A percentile compares a stretch with the other conserved stretches of the same genome.
Evolutionary conservation across 1,140 invertebrate genomes (phyloP).

Genomic region (Ruditapes philippinarum): DNA sequence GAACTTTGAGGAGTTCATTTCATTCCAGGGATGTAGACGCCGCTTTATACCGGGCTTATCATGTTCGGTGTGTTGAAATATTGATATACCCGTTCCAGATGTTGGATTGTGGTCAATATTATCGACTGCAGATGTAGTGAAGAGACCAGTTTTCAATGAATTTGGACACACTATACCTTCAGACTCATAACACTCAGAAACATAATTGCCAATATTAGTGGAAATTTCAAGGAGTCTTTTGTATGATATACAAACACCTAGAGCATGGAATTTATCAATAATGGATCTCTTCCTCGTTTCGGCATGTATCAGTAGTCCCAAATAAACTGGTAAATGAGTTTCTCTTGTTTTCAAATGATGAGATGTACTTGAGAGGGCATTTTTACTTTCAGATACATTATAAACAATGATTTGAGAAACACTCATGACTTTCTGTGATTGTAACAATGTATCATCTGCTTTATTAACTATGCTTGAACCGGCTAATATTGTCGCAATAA

Average conservation of each 20-base stretch:
- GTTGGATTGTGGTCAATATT: slow-evolving; percentile 78
- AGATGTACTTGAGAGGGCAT: not conserved
- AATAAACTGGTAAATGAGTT: slow-evolving; percentile 60
- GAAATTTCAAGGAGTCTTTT: slow-evolving; percentile 38
- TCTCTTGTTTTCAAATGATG: slow-evolving; percentile 24
- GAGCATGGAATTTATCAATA: not conserved
- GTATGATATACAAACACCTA: slow-evolving; percentile 48
- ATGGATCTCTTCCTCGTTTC: slow-evolving; percentile 45
- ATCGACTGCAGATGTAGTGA: slow-evolving; percentile 74
- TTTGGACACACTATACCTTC: slow-evolving; percentile 65
- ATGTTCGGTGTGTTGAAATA: slow-evolving; percentile 68
- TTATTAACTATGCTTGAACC: not conserved
- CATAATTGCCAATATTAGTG: slow-evolving; percentile 34
- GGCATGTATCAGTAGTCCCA: slow-evolving; percentile 50
- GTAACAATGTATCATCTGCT: not conserved
- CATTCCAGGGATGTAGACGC: not conserved
- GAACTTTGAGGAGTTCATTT: not conserved
- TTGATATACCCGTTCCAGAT: slow-evolving; percentile 69
- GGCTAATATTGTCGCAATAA: not conserved
- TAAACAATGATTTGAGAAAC: not conserved
- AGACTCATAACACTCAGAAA: slow-evolving; percentile 30
- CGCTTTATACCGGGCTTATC: slow-evolving; percentile 47
- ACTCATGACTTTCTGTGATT: not conserved
- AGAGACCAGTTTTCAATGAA: slow-evolving; percentile 47
- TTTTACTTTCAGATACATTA: not conserved